These are phyloP conservation scores for Heteractis magnifica DNA, from an alignment of 92 coral and sea anemone genomes.

Conservation along the genomic window DNA sequence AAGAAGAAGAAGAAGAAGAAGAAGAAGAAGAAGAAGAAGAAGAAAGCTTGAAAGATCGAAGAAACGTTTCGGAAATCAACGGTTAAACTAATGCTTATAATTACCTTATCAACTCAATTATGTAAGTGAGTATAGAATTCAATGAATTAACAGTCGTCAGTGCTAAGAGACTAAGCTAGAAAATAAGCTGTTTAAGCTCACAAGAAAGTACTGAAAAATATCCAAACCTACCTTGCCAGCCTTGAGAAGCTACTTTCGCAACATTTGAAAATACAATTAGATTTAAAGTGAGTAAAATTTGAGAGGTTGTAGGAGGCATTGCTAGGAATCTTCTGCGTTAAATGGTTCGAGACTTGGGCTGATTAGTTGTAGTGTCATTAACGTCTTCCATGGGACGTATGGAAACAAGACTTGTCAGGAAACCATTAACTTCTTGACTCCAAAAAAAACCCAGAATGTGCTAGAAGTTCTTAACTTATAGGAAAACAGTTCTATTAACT, in stretches of 20 bases:
- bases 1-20: background rate
- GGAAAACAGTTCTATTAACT: background rate
- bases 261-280: background rate
- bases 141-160: background rate
- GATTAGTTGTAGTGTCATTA: background rate
- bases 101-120: background rate
- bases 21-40: too few relatives aligned
- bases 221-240: background rate
- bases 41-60: too few relatives aligned
- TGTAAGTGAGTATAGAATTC: background rate
- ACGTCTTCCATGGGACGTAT: background rate
- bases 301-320: background rate
- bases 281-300: background rate
- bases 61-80: too few relatives aligned
- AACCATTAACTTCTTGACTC: background rate
- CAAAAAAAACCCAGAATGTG: background rate
- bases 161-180: background rate
- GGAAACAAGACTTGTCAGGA: background rate
- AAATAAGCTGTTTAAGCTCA: too few relatives aligned
- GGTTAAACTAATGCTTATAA: background rate
- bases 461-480: background rate
- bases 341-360: background rate
- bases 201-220: background rate
- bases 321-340: too few relatives aligned
- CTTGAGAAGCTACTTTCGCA: background rate